Evolutionary conservation across 2,888 invertebrate species (phyloP), one percentile per base, ranked within the genome.

Genomic region (Chorisops tibialis): DNA sequence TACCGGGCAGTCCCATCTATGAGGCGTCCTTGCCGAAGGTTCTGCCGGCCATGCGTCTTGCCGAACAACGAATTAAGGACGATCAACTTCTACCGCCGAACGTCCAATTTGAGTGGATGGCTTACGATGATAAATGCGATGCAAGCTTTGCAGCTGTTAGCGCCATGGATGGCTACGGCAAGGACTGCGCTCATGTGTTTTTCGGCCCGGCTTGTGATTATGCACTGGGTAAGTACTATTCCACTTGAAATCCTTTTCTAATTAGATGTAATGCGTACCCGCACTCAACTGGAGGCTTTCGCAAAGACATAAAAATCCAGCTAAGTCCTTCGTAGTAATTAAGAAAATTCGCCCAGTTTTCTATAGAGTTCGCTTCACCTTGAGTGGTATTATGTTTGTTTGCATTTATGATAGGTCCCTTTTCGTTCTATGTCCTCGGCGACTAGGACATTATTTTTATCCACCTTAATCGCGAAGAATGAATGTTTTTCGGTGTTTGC

Each of bases 131-230:
- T 71, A 82, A 83, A 64, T 91, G 91, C 67, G 86, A 87, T 68
- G 86, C 88, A 2, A 87, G 86, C 1, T 84, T 85, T 73, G 89
- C 88, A 0, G 84, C 88, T 54, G 85, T 87, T 52, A 82, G 83
- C 0, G 86, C 89, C 1, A 86, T 91, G 69, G 86, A 89, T 69
- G 87, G 87, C 1, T 86, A 86, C 72, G 83, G 81, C 12, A 79
- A 84, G 63, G 83, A 86, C 69, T 89, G 89, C 74, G 85, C 87
- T 0, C 87, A 91, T 70, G 85, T 90, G 0, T 86, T 91, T 70
- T 85, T 93, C 69, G 92, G 92, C 9, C 90, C 91, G 0, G 83
- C 87, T 1, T 93, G 92, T 69, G 92, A 93, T 71, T 91, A 87
- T 74, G 85, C 88, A 24, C 76, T 91, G 58, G 91, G 92, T 92